Percentiles rank a stretch among this genome's conserved stretches.
phyloP scores from a whole-genome alignment of 2,888 invertebrate genomes.

The Conops quadrifasciatus region DNA sequence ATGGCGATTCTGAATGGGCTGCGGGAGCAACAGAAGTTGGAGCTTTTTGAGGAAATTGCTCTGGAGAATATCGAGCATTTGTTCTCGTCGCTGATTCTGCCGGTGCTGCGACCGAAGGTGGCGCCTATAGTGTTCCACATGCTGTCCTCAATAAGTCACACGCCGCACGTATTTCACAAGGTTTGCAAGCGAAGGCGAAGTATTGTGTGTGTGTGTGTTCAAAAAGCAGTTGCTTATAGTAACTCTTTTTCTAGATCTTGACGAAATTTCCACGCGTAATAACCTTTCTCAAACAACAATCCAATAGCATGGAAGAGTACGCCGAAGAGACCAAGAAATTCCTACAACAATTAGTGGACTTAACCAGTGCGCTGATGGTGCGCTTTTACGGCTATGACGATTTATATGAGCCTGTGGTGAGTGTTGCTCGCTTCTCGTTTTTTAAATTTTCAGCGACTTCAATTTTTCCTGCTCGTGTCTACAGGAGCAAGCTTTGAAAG shows the following conservation, averaged over 20 bases:
- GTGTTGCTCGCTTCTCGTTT: slow-evolving; percentile 43
- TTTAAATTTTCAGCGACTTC: no score
- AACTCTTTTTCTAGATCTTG: slow-evolving; percentile 60
- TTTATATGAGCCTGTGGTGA: slow-evolving; percentile 67
- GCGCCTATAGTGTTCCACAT: slow-evolving; percentile 74
- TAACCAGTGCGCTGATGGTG: slow-evolving; percentile 67
- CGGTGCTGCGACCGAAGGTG: slow-evolving; percentile 68
- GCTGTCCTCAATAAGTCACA: slow-evolving; percentile 71
- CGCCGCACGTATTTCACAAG: slow-evolving; percentile 71
- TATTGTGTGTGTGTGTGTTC: no score
- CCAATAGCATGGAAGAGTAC: slow-evolving; percentile 66
- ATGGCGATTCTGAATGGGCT: slow-evolving; percentile 73
- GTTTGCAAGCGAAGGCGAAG: slow-evolving; percentile 55
- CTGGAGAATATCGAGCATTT: slow-evolving; percentile 70
- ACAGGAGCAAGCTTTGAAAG: slow-evolving; percentile 62
- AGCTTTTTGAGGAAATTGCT: slow-evolving; percentile 71
- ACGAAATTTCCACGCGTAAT: slow-evolving; percentile 68
- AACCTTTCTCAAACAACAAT: slow-evolving; percentile 68
- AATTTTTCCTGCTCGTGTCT: slow-evolving; percentile 7
- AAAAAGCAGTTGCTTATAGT: neutral
- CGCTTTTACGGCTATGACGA: slow-evolving; percentile 67
- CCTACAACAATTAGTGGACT: slow-evolving; percentile 72
- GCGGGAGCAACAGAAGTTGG: slow-evolving; percentile 69
- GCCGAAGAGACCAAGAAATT: slow-evolving; percentile 67
- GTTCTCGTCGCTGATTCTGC: slow-evolving; percentile 69